Conservation (phyloP, 1,140 invertebrate species). For the Cotesia chilonis region DNA sequence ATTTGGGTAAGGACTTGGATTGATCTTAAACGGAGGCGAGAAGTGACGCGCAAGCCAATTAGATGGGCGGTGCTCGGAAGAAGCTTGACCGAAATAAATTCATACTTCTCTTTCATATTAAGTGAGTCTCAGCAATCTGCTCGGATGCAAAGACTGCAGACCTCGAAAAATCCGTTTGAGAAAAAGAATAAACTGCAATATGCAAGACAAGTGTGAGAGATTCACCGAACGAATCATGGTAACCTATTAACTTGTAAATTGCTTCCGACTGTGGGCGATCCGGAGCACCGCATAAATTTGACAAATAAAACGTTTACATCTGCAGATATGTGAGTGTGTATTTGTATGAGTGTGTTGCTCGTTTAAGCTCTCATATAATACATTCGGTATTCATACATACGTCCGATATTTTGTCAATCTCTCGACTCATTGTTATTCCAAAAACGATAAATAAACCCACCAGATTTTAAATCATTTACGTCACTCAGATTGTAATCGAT, state of each 20-base stretch:
- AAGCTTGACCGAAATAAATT: constrained; percentile 29
- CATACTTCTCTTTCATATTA: constrained; percentile 21
- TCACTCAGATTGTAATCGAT: no score
- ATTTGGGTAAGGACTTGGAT: not conserved
- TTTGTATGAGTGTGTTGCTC: not conserved
- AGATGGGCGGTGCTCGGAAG: constrained; percentile 50
- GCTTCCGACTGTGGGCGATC: constrained; percentile 56
- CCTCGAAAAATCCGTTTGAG: not conserved
- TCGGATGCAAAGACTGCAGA: not conserved
- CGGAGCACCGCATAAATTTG: constrained; percentile 49
- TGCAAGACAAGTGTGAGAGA: constrained; percentile 8
- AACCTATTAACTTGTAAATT: constrained; percentile 65
- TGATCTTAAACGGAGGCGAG: constrained; percentile 37
- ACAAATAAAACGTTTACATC: constrained; percentile 38
- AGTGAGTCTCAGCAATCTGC: not conserved
- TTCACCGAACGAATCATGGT: constrained; percentile 54
- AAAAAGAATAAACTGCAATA: constrained; percentile 24
- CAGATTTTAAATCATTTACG: no score
- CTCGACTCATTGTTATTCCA: no score
- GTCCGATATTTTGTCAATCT: no score
- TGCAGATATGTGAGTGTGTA: not conserved
- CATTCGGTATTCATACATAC: no score
- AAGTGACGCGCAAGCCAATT: constrained; percentile 54
- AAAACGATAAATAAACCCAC: no score
- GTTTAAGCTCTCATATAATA: no score